phyloP scores from a whole-genome alignment of 2,797 vertebrate species.

The Rhincodon typus region DNA sequence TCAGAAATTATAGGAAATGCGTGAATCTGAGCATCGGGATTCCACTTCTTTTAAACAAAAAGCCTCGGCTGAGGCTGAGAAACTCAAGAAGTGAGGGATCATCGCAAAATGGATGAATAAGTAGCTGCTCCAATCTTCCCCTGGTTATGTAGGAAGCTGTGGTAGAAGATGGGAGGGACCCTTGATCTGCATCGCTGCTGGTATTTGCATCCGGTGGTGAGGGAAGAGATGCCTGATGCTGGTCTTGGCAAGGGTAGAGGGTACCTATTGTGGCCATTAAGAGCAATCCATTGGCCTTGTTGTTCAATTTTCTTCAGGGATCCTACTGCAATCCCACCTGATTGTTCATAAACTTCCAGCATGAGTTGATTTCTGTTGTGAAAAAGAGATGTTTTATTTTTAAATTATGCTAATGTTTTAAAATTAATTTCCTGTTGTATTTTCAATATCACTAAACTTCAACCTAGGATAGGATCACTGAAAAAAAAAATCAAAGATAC shows the following conservation, averaged over 20 bases:
- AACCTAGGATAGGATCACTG: constrained; percentile 8
- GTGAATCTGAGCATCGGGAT: background rate
- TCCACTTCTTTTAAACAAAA: background rate
- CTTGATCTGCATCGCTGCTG: background rate
- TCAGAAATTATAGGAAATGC: background rate
- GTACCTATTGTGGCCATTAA: background rate
- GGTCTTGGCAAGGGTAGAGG: too few relatives aligned
- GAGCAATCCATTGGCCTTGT: background rate
- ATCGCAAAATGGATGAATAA: background rate
- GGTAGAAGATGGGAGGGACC: background rate
- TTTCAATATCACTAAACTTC: constrained; percentile 23
- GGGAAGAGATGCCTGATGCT: background rate
- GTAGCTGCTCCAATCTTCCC: background rate
- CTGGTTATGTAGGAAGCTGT: background rate
- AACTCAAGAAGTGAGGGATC: background rate
- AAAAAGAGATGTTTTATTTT: background rate
- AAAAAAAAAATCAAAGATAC: constrained; percentile 21
- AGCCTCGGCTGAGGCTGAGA: background rate
- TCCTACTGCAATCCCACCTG: background rate
- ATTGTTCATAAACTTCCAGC: too few relatives aligned
- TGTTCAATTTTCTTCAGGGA: background rate
- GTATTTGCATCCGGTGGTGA: background rate
- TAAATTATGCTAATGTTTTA: background rate
- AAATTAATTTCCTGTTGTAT: background rate
- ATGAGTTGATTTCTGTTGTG: too few relatives aligned